Base-by-base conservation (phyloP, 2,888 invertebrate species). In the Caenorhabditis sp. region DNA sequence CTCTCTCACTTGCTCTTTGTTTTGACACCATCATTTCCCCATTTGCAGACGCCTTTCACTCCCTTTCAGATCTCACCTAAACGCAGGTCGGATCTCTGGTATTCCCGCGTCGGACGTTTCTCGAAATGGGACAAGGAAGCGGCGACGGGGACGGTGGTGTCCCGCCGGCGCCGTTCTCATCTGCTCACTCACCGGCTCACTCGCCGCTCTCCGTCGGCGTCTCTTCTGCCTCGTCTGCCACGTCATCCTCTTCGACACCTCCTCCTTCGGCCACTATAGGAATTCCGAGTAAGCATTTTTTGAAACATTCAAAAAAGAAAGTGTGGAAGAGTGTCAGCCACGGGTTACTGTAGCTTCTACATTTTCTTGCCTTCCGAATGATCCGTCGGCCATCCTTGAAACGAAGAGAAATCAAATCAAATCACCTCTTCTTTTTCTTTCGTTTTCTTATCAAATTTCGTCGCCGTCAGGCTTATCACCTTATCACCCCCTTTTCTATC, bases 121-220 rank as follows among this genome's bases (percentile, higher is more conserved):
- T 11, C 4, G 32, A 48, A 52, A 82, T 83, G 83, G 81, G 81
- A 65, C 80, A 81, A 59, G 78, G 77, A 73, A 62, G 79, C 63
- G 80, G 79, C 20, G 83, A 82, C 63, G 80, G 79, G 20, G 83
- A 82, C 70, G 81, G 77, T 15, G 68, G 65, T 39, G 65, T 48
- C 26, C 79, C 63, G 35, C 78, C 68, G 65, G 58, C 74, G 39
- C 71, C 78, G 24, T 68, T 78, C 48, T 61, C 74, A 17, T 45
- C 65, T 43, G 52, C 71, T 9, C 27, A 39, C 58, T 5, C 72
- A 13, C 58, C 68, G 22, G 58, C 50, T 50, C 70, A 77, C 55
- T 58, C 81, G 43, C 53, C 74, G 30, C 46, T 74, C 17, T 48
- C 61, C 37, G 65, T 66, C 37, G 50, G 71, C 59, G 59, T n/a